Base-by-base conservation (phyloP, 2,113 vertebrate genomes). In the Vireo altiloquus region DNA sequence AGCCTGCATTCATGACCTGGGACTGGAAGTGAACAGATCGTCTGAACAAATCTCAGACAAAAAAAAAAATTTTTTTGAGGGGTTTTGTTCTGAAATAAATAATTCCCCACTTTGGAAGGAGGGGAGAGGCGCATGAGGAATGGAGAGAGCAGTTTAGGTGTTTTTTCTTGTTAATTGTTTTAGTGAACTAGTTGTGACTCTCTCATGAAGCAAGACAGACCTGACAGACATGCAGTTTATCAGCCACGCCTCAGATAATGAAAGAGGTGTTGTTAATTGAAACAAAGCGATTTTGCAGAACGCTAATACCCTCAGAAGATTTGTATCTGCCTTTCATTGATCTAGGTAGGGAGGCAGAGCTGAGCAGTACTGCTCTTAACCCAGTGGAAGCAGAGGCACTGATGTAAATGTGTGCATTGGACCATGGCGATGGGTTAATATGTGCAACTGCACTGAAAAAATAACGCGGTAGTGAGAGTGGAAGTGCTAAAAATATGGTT, bases 201-300 rank as follows among this genome's bases (percentile, higher is more conserved):
- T 27, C 13, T 56, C 20, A 19, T 57, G 77, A 94, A 79, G 74
- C 27, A 89, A 68, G 46, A 79, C 49, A 89, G 69, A 91, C 31
- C 53, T 76, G 49, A 70, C 52, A 91, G 69, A 68, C 57, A 53
- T 15, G 20, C n/a, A 78, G 13, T 71, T 89, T 68, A 68, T 89
- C 83, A 94, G 47, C 28, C 56, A 78, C 22, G 3, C 16, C 57
- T 82, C 22, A 0, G 3, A 54, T 63, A 89, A 82, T 46, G 33
- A 69, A 91, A 91, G 57, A 90, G 37, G 25, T 82, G 61, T 6
- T 59, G 28, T 61, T 92, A 92, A 79, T 40, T 57, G 74, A 87
- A 89, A 81, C 27, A 82, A 89, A 94, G 75, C 37, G 11, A 89
- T 84, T 94, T 87, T 76, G 53, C 31, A 94, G 64, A 71, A 22